Evolutionary conservation across 2,113 vertebrate genomes (phyloP), one percentile per base, ranked within the genome.

Genomic region (Notothenia coriiceps): DNA sequence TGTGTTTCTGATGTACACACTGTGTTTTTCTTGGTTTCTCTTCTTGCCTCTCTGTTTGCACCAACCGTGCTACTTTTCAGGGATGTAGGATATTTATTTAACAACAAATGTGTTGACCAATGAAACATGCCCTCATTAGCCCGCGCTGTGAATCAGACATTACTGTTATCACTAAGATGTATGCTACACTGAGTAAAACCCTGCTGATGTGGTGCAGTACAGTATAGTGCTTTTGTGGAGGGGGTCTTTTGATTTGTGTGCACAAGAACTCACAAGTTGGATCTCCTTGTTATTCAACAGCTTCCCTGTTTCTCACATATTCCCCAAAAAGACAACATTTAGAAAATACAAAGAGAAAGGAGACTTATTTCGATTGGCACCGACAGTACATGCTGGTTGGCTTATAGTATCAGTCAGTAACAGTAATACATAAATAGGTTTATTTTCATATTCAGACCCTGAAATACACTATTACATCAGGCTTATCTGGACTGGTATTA

Each of bases 71-170:
- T 88, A 70, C 72, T 82, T 87, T 85, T 67, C 56, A 75, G 18
- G 61, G 46, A 74, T 44, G 77, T 47, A 12, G 17, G 15, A n/a
- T 62, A 57, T 83, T 78, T 84, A 44, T 86, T 73, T 66, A 62
- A 65, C 65, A 88, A 70, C 63, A 80, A 86, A 77, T 81, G 33
- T 81, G 82, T 33, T 85, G 78, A 90, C 83, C 84, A 73, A 10
- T 82, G 73, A 87, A 89, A 85, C 84, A 12, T 88, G 57, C 68
- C 83, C 80, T 89, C 76, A 80, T 88, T 85, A 70, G 70, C 29
- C 52, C 59, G 57, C 40, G 14, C 78, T 80, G 86, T 51, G 77
- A 79, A 87, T 75, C 63, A 72, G 60, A 80, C 89, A 91, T 91
- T 77, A 77, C 18, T 10, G 51, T 87, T 85, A 83, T 86, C 78